Conservation (phyloP, 2,113 vertebrate species). For the Scopus umbretta region DNA sequence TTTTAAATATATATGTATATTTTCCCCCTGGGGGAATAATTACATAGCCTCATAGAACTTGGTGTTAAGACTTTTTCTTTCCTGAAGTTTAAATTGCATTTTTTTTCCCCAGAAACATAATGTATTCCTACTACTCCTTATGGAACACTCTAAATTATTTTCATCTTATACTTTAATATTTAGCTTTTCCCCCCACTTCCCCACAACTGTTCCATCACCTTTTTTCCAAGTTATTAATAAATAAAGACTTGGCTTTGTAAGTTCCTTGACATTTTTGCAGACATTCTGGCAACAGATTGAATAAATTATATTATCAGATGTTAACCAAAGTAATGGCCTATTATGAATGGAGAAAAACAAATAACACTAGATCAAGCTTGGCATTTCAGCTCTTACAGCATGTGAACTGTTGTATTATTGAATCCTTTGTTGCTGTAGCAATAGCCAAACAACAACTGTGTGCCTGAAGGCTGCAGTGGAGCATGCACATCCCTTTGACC, state of each 20-base stretch:
- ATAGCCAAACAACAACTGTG: neutral
- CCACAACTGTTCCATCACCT: neutral
- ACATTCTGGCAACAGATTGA: neutral
- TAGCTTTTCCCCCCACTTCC: neutral
- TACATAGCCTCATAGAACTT: conserved; percentile 31
- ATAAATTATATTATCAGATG: conserved; percentile 1
- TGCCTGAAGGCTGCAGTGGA: neutral
- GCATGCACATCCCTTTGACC: neutral
- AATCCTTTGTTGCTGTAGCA: neutral
- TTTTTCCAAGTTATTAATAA: neutral
- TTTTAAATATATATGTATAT: conserved; percentile 15
- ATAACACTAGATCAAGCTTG: neutral
- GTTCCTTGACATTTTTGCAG: conserved; percentile 14
- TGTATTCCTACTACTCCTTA: conserved; percentile 5
- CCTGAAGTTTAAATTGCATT: neutral
- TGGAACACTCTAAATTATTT: conserved; percentile 11
- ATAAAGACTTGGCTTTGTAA: neutral
- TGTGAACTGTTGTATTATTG: neutral
- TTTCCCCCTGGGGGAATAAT: conserved; percentile 12
- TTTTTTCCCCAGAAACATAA: neutral
- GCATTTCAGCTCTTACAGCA: neutral
- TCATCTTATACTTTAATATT: neutral
- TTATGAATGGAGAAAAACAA: neutral
- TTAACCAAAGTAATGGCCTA: neutral
- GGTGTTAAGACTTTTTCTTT: conserved; percentile 4